Evolutionary conservation across 2,888 invertebrate species (phyloP), one percentile per base, ranked within the genome.

Genomic region (Spialia ferax): DNA sequence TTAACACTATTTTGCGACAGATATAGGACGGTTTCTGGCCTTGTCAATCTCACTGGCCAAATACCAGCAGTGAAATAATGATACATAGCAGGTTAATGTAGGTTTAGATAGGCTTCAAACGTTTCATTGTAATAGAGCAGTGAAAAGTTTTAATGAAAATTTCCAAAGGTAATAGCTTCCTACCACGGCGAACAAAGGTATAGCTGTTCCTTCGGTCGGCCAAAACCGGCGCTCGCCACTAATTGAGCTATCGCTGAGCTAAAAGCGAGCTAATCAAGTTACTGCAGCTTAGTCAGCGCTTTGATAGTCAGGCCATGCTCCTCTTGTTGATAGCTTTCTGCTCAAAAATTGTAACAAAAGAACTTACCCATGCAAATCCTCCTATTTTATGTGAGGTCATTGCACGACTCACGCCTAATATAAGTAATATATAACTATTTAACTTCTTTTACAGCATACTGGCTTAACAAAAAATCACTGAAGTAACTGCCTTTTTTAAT

Each of bases 221-320:
- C 64, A 59, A 65, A 59, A 57, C 35, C 38, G 35, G 8, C 23
- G 64, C 50, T 59, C 57, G 35, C 64, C 64, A 52, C 64, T 57
- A 57, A 65, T 65, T 65, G 64, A 65, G 57, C 64, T 65, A 65
- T 59, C 64, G 57, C 52, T 29, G 26, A 57, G 64, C 57, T 59
- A 59, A 59, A 65, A 59, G 65, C 65, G 38, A 65, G 48, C 59
- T 65, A 52, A 65, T 59, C 65, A 52, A 52, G 59, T 65, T 65
- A 59, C 59, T 35, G 20, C 38, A 52, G 59, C 57, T 65, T 38
- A 59, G 38, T 26, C 59, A 26, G 52, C 64, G 48, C 59, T 48
- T 38, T 57, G 48, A 45, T 63, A 64, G 52, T 52, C 59, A 56
- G 29, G 42, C 63, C n/a, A 63, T 22, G 26, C n/a, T 23, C 0